Base-by-base conservation (phyloP, 53 echinoderm and acorn worm species). In the Crossaster papposus region DNA sequence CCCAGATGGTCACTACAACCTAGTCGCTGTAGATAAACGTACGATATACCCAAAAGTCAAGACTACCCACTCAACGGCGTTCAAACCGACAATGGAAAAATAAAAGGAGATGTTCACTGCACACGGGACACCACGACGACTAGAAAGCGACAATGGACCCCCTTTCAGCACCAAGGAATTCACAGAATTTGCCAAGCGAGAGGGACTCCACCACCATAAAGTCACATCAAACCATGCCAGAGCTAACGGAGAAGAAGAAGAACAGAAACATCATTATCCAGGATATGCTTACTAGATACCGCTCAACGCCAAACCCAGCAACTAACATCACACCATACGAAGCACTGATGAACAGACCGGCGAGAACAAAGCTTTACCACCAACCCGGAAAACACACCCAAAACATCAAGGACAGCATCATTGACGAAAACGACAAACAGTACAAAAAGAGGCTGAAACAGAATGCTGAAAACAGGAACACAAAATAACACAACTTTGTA, bases 31-130 rank as follows among this genome's bases (percentile, higher is more conserved):
- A n/a, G 90, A 93, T 86, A 90, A 93, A 52, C 64, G 90, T 35
- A 90, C 80, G 22, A 90, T 85, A 86, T 90, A 92, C 68, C 89
- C 93, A 76, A 80, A 89, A 64, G 94, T 94, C 34, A 86, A 92
- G 51, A 86, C 36, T 50, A 89, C 76, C 36, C 31, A 89, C 63
- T 94, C 90, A 20, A 94, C 90, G 23, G 64, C 93, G 71, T 89
- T 89, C 50, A 84, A 91, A 76, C 79, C 89, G 22, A 94, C 89
- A 0, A 89, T 89, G 55, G 50, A 36, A 36, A 78, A 88, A 34
- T 30, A 89, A 70, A 88, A 91, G 36, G 87, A 93, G 51, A 90
- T 82, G 38, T 89, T 89, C 34, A 82, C 92, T 8, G 81, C 88
- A 26, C 82, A 93, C 75, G 89, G 91, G 26, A 83, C 89, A 72